Evolutionary conservation across 1,140 invertebrate genomes (phyloP), one percentile per base, ranked within the genome.

Genomic region (Tetranychus urticae): DNA sequence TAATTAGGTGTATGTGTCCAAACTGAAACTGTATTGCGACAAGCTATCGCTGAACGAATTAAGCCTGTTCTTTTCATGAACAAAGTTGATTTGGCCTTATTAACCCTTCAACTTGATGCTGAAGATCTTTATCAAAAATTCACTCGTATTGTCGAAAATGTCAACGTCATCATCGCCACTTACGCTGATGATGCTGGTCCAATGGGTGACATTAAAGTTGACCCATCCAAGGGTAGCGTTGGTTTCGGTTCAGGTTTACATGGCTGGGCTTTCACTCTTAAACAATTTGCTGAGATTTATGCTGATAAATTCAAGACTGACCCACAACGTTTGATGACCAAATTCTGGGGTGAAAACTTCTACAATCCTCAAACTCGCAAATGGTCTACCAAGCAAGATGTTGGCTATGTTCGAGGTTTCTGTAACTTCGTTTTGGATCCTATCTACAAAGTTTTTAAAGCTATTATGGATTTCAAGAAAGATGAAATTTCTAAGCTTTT

Each of bases 111-210:
- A 66, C 67, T 78, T 59, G 76, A 74, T 37, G 81, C 85, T 66
- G 96, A 99, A 78, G 90, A 96, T 74, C 77, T 99, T 31, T 99
- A 93, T 75, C 94, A 98, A 77, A 97, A 91, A 70, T 99, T 99
- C 82, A 90, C 96, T 76, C 85, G 93, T 79, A 97, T 97, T 75
- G 91, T 98, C 68, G 96, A 99, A 77, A 97, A 96, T 71, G 90
- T 98, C 42, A 99, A 99, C 77, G 94, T 99, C 63, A 99, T 99
- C 72, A 97, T 99, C 74, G 90, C 92, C 65, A 99, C 94, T n/a
- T 99, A 98, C 75, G 85, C 83, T 66, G 90, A 96, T 67, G 92
- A 97, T 68, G 79, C 82, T 70, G 93, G 93, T 65, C 94, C 96
- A 48, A 99, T 99, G 94, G 96, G 94, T 73, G 86, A 96, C 78